Conservation (phyloP, 1,140 invertebrate species). For the Spodoptera litura region DNA sequence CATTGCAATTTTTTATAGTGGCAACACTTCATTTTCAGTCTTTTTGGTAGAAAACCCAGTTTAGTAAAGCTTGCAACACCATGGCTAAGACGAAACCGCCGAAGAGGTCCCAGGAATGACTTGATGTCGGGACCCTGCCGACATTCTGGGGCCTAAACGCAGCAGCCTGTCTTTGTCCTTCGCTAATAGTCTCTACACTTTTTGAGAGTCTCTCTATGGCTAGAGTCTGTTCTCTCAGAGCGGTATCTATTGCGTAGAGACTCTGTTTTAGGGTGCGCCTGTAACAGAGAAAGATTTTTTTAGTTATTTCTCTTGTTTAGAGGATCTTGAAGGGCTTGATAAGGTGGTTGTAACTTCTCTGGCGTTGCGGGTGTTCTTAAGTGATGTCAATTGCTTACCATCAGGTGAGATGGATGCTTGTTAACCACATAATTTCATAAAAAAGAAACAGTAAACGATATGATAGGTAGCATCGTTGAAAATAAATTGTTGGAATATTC, state of each 20-base stretch:
- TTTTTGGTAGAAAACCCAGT: constrained; percentile 77
- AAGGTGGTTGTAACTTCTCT: no score
- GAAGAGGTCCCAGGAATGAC: constrained; percentile 75
- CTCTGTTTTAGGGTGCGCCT: constrained; percentile 76
- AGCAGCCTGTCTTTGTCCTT: constrained; percentile 57
- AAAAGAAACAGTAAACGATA: no score
- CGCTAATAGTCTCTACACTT: constrained; percentile 63
- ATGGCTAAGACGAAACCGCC: constrained; percentile 75
- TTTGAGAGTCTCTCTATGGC: constrained; percentile 70
- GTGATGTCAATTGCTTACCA: no score
- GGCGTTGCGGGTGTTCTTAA: no score
- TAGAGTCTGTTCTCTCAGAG: constrained; percentile 68
- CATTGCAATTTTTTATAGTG: constrained; percentile 43
- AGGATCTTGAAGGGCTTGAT: no score
- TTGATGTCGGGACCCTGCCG: constrained; percentile 50
- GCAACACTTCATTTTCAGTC: constrained; percentile 66
- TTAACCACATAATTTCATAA: no score
- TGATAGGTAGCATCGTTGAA: no score
- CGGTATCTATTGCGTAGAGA: constrained; percentile 69
- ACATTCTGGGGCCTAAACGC: constrained; percentile 56
- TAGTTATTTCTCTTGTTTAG: neutral
- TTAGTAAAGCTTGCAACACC: constrained; percentile 72
- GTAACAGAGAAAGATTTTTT: constrained; percentile 48
- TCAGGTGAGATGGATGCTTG: no score
- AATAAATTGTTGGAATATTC: no score